Evolutionary conservation across 2,797 vertebrate genomes (phyloP).

Genomic region (Amniataba percoides): DNA sequence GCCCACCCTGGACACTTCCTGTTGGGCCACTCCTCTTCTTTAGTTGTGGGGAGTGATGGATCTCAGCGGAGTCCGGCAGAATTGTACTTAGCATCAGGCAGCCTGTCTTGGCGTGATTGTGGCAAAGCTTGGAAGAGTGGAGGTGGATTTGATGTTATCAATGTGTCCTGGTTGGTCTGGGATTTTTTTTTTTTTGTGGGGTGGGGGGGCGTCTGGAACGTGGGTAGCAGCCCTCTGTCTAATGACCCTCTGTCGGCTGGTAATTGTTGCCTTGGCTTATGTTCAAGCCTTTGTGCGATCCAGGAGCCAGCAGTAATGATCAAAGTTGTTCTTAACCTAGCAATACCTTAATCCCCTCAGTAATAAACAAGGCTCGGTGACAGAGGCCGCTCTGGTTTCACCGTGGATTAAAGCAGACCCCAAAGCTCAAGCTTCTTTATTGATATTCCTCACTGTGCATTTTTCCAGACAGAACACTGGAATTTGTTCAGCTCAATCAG

Average conservation of each 20-base stretch:
- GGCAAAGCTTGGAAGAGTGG: slow-evolving; percentile 50
- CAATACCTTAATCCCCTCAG: slow-evolving; percentile 72
- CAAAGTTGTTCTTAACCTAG: slow-evolving; percentile 79
- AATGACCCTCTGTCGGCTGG: slow-evolving; percentile 71
- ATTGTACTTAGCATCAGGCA: slow-evolving; percentile 33
- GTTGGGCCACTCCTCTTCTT: slow-evolving; percentile 70
- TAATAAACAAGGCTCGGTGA: slow-evolving; percentile 74
- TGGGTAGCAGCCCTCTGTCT: slow-evolving; percentile 59
- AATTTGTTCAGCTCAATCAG: slow-evolving; percentile 27
- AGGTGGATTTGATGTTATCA: slow-evolving; percentile 75
- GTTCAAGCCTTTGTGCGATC: slow-evolving; percentile 69
- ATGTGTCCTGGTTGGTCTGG: slow-evolving; percentile 54
- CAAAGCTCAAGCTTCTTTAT: slow-evolving; percentile 49
- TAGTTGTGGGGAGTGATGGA: slow-evolving; percentile 57
- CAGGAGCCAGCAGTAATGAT: slow-evolving; percentile 75
- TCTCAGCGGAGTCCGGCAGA: slow-evolving; percentile 53
- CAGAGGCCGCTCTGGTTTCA: slow-evolving; percentile 67
- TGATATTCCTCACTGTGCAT: slow-evolving; percentile 32
- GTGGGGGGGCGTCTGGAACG: slow-evolving; percentile 55
- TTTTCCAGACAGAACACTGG: slow-evolving; percentile 43
- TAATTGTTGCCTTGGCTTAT: slow-evolving; percentile 82
- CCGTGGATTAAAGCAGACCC: slow-evolving; percentile 62
- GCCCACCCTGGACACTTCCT: slow-evolving; percentile 81
- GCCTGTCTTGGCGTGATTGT: slow-evolving; percentile 53
- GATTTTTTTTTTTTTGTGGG: no score